Evolutionary conservation across 2,888 invertebrate genomes (phyloP), one percentile per base, ranked within the genome.

Genomic region (Megastigmus dorsalis): DNA sequence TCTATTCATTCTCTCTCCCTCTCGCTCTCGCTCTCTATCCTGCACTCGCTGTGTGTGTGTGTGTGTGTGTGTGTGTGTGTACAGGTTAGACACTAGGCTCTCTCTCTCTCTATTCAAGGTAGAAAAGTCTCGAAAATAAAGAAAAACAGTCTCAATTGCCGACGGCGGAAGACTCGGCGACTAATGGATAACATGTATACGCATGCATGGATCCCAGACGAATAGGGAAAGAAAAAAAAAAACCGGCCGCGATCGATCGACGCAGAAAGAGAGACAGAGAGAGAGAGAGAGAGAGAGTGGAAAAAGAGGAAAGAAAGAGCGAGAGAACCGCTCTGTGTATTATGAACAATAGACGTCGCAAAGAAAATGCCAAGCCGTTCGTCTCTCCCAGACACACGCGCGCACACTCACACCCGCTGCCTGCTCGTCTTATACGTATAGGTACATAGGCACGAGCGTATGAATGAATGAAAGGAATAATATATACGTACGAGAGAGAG

Each of bases 1-100:
- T 33, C 36, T 67, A 69, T 60, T 52, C 70, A 36, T 50, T 52
- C 18, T 68, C 45, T 60, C 18, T 43, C 26, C 15, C 5, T 48
- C 45, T 43, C 26, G 15, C 41, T 45, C n/a, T 33, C n/a, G n/a
- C n/a, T n/a, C n/a, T n/a, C n/a, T n/a, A n/a, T n/a, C n/a, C n/a
- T n/a, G n/a, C n/a, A n/a, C n/a, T n/a, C n/a, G n/a, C n/a, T n/a
- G n/a, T n/a, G n/a, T n/a, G n/a, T n/a, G n/a, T n/a, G n/a, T n/a
- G n/a, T n/a, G n/a, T n/a, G n/a, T n/a, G n/a, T n/a, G n/a, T n/a
- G n/a, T n/a, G n/a, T n/a, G n/a, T n/a, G n/a, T n/a, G n/a, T n/a
- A n/a, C n/a, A n/a, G n/a, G n/a, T n/a, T n/a, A n/a, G n/a, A n/a
- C n/a, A n/a, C n/a, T n/a, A n/a, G n/a, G n/a, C 23, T 59, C 18